phyloP scores from a whole-genome alignment of 1,140 invertebrate species.

The Drosophila neocordata region DNA sequence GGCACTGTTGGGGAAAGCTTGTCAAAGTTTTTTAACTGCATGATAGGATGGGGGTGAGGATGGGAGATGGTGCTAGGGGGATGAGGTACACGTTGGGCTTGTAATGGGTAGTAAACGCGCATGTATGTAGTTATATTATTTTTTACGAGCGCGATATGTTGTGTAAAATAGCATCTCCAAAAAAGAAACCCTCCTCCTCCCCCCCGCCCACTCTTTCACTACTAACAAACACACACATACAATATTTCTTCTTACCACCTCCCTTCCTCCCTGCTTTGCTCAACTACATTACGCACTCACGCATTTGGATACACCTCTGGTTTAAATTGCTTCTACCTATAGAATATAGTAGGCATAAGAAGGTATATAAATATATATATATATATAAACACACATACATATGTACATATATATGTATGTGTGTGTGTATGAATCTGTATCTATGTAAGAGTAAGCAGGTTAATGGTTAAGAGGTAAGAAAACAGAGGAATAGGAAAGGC shows the following conservation, averaged over 20 bases:
- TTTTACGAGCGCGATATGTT: slow-evolving; percentile 81
- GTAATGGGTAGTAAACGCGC: slow-evolving; percentile 67
- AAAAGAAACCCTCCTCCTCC: background rate
- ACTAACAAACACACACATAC: background rate
- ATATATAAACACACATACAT: no score
- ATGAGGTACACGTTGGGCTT: slow-evolving; percentile 16
- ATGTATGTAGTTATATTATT: slow-evolving; percentile 79
- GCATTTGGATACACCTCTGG: slow-evolving; percentile 5
- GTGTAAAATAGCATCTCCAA: slow-evolving; percentile 71
- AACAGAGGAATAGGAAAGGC: no score
- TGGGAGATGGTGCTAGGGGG: background rate
- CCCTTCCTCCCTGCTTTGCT: slow-evolving; percentile 9
- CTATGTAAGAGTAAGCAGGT: no score
- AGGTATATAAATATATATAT: background rate
- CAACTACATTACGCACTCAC: slow-evolving; percentile 28
- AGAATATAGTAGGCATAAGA: slow-evolving; percentile 3
- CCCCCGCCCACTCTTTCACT: background rate
- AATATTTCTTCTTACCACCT: no score
- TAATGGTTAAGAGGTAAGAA: no score
- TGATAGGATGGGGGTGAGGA: background rate
- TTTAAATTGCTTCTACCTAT: slow-evolving; percentile 7
- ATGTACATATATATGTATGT: no score
- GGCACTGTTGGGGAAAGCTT: slow-evolving; percentile 23
- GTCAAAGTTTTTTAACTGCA: slow-evolving; percentile 54
- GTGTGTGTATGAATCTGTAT: no score